These are phyloP conservation scores for Isaurus tuberculatus DNA, from an alignment of 92 coral and sea anemone species.

Conservation along the genomic window DNA sequence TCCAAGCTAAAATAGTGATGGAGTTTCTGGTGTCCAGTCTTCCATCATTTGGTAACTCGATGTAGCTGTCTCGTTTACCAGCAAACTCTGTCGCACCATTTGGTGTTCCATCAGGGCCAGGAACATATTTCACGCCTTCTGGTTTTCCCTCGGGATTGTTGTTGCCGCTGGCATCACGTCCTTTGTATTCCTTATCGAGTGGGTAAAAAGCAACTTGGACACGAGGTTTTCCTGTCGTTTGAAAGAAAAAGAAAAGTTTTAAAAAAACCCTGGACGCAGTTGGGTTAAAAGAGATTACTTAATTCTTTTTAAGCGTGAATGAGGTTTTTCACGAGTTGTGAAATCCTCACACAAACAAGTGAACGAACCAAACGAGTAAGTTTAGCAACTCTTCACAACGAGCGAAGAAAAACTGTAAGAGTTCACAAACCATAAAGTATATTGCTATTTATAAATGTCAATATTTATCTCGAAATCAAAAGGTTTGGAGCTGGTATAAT, in stretches of 20 bases:
- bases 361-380: too few relatives aligned
- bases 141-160: slow-evolving; percentile 21
- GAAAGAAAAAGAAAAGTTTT: not conserved
- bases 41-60: slow-evolving; percentile 38
- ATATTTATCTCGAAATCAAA: too few relatives aligned
- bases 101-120: slow-evolving; percentile 37
- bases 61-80: slow-evolving; percentile 31
- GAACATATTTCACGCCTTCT: slow-evolving; percentile 11
- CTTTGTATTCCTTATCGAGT: slow-evolving; percentile 26
- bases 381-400: too few relatives aligned
- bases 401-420: too few relatives aligned
- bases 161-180: slow-evolving; percentile 43
- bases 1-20: slow-evolving; percentile 42
- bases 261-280: not conserved
- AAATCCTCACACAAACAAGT: too few relatives aligned
- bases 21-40: slow-evolving; percentile 39
- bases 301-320: too few relatives aligned
- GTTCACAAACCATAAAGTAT: too few relatives aligned
- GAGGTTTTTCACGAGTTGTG: too few relatives aligned
- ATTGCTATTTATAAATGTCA: too few relatives aligned
- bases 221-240: slow-evolving; percentile 30
- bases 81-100: slow-evolving; percentile 29
- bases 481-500: too few relatives aligned
- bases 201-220: slow-evolving; percentile 36
- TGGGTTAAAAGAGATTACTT: not conserved